These are phyloP conservation scores for Symphodus melops DNA, from an alignment of 2,113 vertebrate species.

Conservation along the genomic window DNA sequence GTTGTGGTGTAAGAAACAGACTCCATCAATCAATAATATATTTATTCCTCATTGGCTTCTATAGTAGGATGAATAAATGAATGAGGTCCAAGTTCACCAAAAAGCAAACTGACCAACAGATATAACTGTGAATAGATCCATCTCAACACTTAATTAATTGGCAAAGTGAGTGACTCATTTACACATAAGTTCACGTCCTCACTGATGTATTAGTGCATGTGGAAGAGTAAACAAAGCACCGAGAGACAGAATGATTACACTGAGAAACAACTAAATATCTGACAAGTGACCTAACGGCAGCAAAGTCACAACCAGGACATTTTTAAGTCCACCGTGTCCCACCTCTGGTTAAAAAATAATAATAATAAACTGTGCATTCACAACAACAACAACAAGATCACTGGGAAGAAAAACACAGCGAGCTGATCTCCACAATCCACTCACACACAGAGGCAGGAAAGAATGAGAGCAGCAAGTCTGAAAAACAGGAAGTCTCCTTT, in stretches of 20 bases:
- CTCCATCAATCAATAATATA: neutral
- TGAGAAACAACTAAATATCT: neutral
- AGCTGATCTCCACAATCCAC: conserved; percentile 24
- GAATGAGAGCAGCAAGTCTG: conserved; percentile 47
- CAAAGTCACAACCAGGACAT: neutral
- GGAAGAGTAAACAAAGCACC: neutral
- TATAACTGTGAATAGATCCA: neutral
- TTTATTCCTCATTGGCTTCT: neutral
- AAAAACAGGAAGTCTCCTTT: conserved; percentile 71
- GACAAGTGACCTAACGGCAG: neutral
- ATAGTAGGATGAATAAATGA: neutral
- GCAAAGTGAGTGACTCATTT: neutral
- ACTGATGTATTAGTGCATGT: too few relatives aligned
- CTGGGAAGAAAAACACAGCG: conserved; percentile 5
- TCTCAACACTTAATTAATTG: neutral
- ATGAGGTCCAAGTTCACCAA: too few relatives aligned
- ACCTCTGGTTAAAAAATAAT: neutral
- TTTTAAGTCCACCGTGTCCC: conserved; percentile 9
- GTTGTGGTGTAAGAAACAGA: neutral
- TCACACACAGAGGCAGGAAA: conserved; percentile 54
- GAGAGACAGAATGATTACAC: neutral
- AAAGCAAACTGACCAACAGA: too few relatives aligned
- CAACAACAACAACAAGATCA: conserved; percentile 13
- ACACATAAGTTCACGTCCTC: too few relatives aligned
- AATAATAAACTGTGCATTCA: conserved; percentile 17